Base-by-base conservation (phyloP, 2,113 vertebrate species). In the Echinops telfairi region DNA sequence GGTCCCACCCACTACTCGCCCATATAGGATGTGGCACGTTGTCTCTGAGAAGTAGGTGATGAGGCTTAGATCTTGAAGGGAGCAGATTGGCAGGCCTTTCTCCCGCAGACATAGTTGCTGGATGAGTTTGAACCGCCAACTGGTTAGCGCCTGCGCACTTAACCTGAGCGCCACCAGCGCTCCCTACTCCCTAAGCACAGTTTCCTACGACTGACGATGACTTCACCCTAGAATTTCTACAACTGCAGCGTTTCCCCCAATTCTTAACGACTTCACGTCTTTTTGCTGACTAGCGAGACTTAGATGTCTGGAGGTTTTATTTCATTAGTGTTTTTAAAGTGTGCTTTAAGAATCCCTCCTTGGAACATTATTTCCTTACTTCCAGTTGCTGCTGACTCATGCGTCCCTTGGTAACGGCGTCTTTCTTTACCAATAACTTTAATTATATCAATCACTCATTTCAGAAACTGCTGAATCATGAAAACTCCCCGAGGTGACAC, bases 341-440 rank as follows among this genome's bases (percentile, higher is more conserved):
- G 95, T 77, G 92, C 90, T 95, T 96, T 95, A 94, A 93, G 94
- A 95, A 82, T 92, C 86, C 66, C 40, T 83, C 88, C 78, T 96
- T 36, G 38, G 88, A 95, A 95, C 95, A 94, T 93, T 93, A 95
- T 97, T 96, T 95, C 95, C 96, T 97, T 96, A 95, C 95, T 95
- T 93, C 86, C 92, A 84, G 92, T 93, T 86, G 83, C 58, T 96
- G 95, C 96, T 96, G 96, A 96, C 92, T 96, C 95, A 95, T 96
- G 86, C 38, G 68, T 84, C 83, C 90, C 68, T 57, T 71, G 83
- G 86, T 95, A 92, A 94, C 96, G 43, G 95, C 95, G 71, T 93
- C 93, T 95, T 90, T 96, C 95, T 95, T 96, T 95, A 97, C 96
- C 95, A 96, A 97, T 97, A 96, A 96, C 94, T 95, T 97, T 97